phyloP scores from a whole-genome alignment of 2,797 vertebrate genomes.

The Trachops cirrhosus region DNA sequence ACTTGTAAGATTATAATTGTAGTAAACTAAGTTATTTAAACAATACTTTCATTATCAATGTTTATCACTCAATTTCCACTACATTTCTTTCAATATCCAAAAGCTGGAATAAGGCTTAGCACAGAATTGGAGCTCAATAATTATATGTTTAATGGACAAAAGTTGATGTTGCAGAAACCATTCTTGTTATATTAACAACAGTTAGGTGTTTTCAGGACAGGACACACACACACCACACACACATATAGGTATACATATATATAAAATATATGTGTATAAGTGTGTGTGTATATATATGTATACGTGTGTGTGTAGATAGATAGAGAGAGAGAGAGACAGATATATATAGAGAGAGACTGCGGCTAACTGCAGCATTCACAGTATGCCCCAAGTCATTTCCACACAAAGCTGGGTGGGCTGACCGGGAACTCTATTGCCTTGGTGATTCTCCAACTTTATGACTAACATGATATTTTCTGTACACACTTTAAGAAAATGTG shows the following conservation, averaged over 20 bases:
- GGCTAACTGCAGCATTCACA: background rate
- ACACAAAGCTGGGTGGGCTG: background rate
- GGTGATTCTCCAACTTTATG: background rate
- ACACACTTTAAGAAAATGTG: background rate
- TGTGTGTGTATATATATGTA: too few species aligned
- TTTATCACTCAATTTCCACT: background rate
- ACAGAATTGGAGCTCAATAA: background rate
- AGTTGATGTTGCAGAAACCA: background rate
- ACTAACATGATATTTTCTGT: background rate
- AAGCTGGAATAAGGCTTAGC: background rate
- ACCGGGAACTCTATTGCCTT: background rate
- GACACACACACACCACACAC: too few species aligned
- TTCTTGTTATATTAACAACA: too few species aligned
- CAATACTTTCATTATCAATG: background rate
- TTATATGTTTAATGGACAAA: background rate
- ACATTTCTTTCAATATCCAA: background rate
- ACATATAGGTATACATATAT: too few species aligned
- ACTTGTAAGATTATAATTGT: background rate
- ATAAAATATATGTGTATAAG: too few species aligned
- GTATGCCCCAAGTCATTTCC: background rate
- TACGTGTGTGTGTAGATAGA: too few species aligned
- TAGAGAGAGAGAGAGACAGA: too few species aligned
- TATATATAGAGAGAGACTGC: too few species aligned
- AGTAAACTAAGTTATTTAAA: background rate
- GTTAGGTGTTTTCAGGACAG: too few species aligned